Conservation (phyloP, 2,113 vertebrate genomes). For the Thalassoma bifasciatum region DNA sequence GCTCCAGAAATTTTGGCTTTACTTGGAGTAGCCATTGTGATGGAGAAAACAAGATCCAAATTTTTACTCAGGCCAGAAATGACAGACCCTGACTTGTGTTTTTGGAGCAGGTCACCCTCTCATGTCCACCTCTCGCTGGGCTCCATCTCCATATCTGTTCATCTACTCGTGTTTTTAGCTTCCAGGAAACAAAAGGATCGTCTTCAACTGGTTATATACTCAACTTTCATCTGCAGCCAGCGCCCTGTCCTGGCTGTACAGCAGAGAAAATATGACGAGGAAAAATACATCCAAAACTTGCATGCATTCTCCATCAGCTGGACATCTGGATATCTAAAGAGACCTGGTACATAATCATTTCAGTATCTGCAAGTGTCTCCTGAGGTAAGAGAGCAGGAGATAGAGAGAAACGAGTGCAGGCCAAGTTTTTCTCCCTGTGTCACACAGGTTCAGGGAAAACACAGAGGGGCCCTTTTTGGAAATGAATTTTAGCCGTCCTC, state of each 20-base stretch:
- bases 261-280: constrained; percentile 35
- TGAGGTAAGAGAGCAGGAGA: constrained; percentile 33
- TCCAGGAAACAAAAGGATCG: constrained; percentile 36
- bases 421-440: constrained; percentile 34
- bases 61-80: too few relatives aligned
- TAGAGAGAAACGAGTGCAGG: constrained; percentile 9
- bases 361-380: constrained; percentile 51
- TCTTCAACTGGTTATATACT: constrained; percentile 37
- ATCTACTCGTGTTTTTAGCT: constrained; percentile 30
- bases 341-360: constrained; percentile 55
- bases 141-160: constrained; percentile 36
- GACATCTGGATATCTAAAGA: constrained; percentile 66
- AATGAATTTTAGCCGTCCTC: constrained; percentile 67
- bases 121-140: constrained; percentile 15
- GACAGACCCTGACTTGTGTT: not conserved
- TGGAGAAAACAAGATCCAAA: too few relatives aligned
- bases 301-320: constrained; percentile 37
- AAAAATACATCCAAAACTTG: constrained; percentile 44
- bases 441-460: constrained; percentile 46
- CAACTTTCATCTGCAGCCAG: constrained; percentile 73
- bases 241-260: constrained; percentile 34
- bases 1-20: too few relatives aligned
- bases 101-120: constrained; percentile 1
- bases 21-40: too few relatives aligned
- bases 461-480: constrained; percentile 54